Base-by-base conservation (phyloP, 2,888 invertebrate species). In the Lasioglossum zephyrum region DNA sequence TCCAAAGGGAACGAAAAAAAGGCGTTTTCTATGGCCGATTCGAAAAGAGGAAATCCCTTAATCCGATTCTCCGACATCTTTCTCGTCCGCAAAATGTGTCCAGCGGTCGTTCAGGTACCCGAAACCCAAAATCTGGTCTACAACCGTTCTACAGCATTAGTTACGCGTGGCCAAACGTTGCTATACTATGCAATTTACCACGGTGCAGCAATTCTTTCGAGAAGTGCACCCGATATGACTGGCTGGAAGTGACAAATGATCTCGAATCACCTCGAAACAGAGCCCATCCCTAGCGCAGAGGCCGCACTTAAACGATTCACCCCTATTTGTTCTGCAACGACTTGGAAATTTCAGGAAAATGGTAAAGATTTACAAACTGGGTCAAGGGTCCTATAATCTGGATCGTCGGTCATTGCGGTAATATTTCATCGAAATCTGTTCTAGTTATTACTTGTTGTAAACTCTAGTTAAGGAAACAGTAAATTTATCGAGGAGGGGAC, bases 41-140 rank as follows among this genome's bases (percentile, higher is more conserved):
- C n/a, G 22, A 53, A 77, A 77, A 73, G 60, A 82, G 87, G 72
- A 85, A 82, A 85, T 87, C 82, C 87, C 76, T 63, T 85, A 87
- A 87, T 82, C 87, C 87, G 83, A 83, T 87, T 86, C 81, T 18
- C 66, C 26, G 83, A 81, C 83, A 26, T 81, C 81, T 79, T 79
- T 47, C 8, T 85, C 70, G 66, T 63, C 73, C 60, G 36, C 60
- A 36, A 36, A 78, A 69, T n/a, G 41, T 66, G 75, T 13, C 41
- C 18, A 39, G 22, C 22, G 31, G 18, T 53, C 57, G 26, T 84
- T 77, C 73, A 84, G 79, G 78, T 82, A 84, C 26, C 44, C 53
- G 36, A 22, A 9, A 60, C 39, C 72, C 36, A 8, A 77, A 74
- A 44, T 47, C 49, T 74, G 60, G 49, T 31, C 60, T 16, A 16